Conservation (phyloP, 2,888 invertebrate genomes). For the Lissocephala sabroskyi region DNA sequence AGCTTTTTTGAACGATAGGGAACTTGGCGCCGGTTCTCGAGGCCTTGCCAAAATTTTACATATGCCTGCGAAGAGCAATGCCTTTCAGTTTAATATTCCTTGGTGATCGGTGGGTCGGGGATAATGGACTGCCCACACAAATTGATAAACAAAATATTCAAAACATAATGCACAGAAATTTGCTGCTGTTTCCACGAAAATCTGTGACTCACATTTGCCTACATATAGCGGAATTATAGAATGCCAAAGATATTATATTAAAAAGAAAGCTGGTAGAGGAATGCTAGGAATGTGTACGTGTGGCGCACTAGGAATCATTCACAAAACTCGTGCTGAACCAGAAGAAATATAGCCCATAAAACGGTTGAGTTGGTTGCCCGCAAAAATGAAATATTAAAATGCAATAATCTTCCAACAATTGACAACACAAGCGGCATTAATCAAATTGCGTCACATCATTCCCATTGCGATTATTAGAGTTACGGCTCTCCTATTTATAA, state of each 20-base stretch:
- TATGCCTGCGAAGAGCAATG: conserved; percentile 7
- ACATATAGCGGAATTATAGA: neutral
- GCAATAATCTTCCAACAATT: too few relatives aligned
- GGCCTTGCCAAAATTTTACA: conserved; percentile 5
- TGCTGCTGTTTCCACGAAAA: conserved; percentile 40
- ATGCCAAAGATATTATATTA: conserved; percentile 6
- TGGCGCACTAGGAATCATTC: conserved; percentile 31
- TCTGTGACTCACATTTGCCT: conserved; percentile 22
- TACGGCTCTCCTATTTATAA: too few relatives aligned
- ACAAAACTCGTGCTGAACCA: conserved; percentile 17
- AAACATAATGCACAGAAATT: conserved; percentile 11
- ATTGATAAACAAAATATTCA: conserved; percentile 27
- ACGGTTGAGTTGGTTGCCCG: too few relatives aligned
- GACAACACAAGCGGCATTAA: too few relatives aligned
- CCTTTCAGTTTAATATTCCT: neutral
- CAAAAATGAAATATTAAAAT: too few relatives aligned
- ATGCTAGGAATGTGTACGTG: conserved; percentile 35
- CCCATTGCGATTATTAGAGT: too few relatives aligned
- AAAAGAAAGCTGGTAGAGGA: conserved; percentile 7
- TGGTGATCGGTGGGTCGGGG: neutral
- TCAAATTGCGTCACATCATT: too few relatives aligned
- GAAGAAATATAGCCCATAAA: neutral
- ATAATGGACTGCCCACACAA: conserved; percentile 1
- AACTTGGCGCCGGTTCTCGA: conserved; percentile 38
- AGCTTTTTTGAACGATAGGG: conserved; percentile 12